Percentiles rank a stretch among this genome's conserved stretches.
Evolutionary conservation across 1,140 invertebrate genomes (phyloP).

Genomic region (Nixonia krombeini): DNA sequence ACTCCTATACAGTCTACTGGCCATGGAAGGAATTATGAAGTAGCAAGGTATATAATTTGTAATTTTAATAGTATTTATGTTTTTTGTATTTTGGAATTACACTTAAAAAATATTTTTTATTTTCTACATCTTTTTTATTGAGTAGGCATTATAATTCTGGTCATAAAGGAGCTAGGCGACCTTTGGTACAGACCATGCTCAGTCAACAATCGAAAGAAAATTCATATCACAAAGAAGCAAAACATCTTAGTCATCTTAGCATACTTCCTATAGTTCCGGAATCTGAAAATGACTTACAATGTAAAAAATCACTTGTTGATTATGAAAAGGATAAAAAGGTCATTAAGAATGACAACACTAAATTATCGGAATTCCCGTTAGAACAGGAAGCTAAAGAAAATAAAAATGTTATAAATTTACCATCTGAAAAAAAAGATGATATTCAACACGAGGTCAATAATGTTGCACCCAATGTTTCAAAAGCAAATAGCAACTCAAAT

Average conservation of each 20-base stretch:
- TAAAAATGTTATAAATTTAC: neutral
- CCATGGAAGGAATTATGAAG: conserved; percentile 37
- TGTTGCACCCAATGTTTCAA: too few species aligned
- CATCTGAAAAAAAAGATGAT: neutral
- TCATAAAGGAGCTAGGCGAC: conserved; percentile 47
- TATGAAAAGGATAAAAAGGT: neutral
- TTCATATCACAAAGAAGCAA: conserved; percentile 4
- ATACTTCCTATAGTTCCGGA: neutral
- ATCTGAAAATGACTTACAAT: neutral
- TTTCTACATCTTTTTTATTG: too few species aligned
- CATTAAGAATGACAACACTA: conserved; percentile 5
- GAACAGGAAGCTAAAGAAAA: conserved; percentile 17
- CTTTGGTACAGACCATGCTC: conserved; percentile 46
- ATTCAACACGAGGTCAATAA: neutral
- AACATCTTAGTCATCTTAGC: neutral
- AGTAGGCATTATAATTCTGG: conserved; percentile 48
- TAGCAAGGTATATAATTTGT: conserved; percentile 42
- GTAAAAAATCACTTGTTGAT: neutral
- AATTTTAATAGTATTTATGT: too few species aligned
- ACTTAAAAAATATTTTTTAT: too few species aligned
- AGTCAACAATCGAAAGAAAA: neutral
- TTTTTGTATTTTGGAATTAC: too few species aligned
- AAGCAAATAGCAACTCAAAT: neutral
- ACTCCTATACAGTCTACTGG: conserved; percentile 44
- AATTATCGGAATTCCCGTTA: conserved; percentile 13